Evolutionary conservation across 2,888 invertebrate species (phyloP).

Genomic region (Archips crataeganus): DNA sequence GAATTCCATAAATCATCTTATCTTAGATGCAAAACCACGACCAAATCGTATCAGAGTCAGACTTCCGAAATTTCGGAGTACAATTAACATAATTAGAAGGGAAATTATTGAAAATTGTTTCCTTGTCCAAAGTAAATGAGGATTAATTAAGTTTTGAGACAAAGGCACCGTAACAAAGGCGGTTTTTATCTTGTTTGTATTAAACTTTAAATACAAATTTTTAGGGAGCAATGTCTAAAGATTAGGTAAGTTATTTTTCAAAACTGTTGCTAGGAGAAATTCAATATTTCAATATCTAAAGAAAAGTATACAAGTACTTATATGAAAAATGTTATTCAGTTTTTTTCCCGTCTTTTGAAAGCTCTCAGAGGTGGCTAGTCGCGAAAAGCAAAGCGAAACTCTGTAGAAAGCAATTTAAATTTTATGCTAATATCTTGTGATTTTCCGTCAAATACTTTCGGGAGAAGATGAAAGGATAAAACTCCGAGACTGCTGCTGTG

Average conservation of each 20-base stretch:
- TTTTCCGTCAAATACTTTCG: slow-evolving; percentile 35
- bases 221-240: not conserved
- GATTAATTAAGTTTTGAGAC: slow-evolving; percentile 22
- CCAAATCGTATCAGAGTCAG: not conserved
- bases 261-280: not conserved
- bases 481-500: slow-evolving; percentile 31
- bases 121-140: slow-evolving; percentile 21
- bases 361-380: slow-evolving; percentile 1
- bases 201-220: slow-evolving; percentile 4
- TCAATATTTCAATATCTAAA: not conserved
- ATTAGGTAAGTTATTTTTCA: not conserved
- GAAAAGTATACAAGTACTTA: not conserved
- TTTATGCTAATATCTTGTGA: slow-evolving; percentile 41
- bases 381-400: slow-evolving; percentile 19
- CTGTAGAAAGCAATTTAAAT: slow-evolving; percentile 36
- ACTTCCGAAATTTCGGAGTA: slow-evolving; percentile 8
- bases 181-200: slow-evolving; percentile 12
- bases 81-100: slow-evolving; percentile 20
- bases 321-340: slow-evolving; percentile 10
- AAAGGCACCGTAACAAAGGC: slow-evolving; percentile 23
- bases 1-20: not conserved
- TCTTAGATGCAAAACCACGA: not conserved
- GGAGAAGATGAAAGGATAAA: slow-evolving; percentile 34
- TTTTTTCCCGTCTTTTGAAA: slow-evolving; percentile 14
- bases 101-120: slow-evolving; percentile 26